Percentiles rank a stretch among this genome's conserved stretches.
These are phyloP conservation scores for Aricia agestis DNA, from an alignment of 1,140 invertebrate genomes.

Conservation along the genomic window DNA sequence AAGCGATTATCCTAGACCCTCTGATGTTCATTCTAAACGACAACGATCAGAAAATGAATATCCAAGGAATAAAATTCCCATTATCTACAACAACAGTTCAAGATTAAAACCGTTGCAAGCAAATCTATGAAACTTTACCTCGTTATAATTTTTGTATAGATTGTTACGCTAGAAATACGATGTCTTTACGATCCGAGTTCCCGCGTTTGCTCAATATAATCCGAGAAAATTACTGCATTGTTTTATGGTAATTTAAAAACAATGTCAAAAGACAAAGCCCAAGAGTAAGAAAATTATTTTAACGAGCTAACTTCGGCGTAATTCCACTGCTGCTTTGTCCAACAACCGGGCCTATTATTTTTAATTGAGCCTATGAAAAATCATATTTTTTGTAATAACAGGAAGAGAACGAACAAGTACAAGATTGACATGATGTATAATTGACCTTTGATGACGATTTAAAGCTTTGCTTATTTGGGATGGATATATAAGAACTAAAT, in stretches of 20 bases:
- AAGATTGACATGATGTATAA: background rate
- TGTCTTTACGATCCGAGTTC: slow-evolving; percentile 6
- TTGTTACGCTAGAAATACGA: background rate
- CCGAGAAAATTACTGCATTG: slow-evolving; percentile 17
- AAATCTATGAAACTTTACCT: background rate
- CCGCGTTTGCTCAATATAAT: slow-evolving; percentile 5
- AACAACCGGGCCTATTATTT: slow-evolving; percentile 31
- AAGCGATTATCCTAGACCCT: too few relatives aligned
- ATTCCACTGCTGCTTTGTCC: slow-evolving; percentile 30
- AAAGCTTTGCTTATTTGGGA: too few relatives aligned
- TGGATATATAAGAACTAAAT: too few relatives aligned
- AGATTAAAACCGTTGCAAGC: background rate
- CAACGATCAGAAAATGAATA: too few relatives aligned
- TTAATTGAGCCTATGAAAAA: slow-evolving; percentile 28
- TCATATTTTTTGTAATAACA: background rate
- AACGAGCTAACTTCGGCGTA: slow-evolving; percentile 37
- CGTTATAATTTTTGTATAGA: background rate
- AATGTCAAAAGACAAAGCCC: slow-evolving; percentile 11
- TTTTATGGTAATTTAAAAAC: slow-evolving; percentile 7
- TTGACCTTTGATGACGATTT: background rate
- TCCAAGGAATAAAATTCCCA: too few relatives aligned
- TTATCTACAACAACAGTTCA: background rate
- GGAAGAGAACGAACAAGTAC: background rate
- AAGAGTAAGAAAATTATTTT: slow-evolving; percentile 34
- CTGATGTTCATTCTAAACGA: too few relatives aligned